These are phyloP conservation scores for Trachemys scripta DNA, from an alignment of 2,113 vertebrate genomes.

Conservation along the genomic window DNA sequence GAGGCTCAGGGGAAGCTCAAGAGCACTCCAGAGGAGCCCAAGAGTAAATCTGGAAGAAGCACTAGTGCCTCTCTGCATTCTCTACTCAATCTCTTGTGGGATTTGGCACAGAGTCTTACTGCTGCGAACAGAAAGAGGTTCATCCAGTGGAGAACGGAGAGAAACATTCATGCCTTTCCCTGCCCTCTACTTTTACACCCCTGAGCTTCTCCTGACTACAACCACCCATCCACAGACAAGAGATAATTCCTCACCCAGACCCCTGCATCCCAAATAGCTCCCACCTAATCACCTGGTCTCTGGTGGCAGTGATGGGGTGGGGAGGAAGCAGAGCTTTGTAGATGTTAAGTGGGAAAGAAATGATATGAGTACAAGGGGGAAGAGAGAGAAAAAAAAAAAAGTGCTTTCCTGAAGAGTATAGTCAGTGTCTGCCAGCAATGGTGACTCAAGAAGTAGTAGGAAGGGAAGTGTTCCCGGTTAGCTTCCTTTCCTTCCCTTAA, in stretches of 20 bases:
- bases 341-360: background rate
- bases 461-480: background rate
- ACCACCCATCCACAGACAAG: fast-evolving
- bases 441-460: background rate
- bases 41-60: background rate
- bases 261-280: background rate
- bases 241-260: background rate
- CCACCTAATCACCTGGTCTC: background rate
- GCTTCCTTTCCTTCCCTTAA: background rate
- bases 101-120: background rate
- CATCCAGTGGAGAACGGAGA: background rate
- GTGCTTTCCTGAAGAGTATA: background rate
- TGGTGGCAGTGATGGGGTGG: background rate
- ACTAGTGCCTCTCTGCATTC: background rate
- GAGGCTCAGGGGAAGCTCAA: background rate
- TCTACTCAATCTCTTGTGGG: background rate
- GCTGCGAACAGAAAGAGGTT: background rate
- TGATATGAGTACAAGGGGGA: fast-evolving
- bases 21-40: background rate
- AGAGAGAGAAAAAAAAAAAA: background rate
- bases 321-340: background rate
- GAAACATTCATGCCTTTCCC: background rate
- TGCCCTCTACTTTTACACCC: background rate
- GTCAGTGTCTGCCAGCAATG: background rate
- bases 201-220: background rate